phyloP scores from a whole-genome alignment of 1,140 invertebrate genomes.

The Hestina assimilis region DNA sequence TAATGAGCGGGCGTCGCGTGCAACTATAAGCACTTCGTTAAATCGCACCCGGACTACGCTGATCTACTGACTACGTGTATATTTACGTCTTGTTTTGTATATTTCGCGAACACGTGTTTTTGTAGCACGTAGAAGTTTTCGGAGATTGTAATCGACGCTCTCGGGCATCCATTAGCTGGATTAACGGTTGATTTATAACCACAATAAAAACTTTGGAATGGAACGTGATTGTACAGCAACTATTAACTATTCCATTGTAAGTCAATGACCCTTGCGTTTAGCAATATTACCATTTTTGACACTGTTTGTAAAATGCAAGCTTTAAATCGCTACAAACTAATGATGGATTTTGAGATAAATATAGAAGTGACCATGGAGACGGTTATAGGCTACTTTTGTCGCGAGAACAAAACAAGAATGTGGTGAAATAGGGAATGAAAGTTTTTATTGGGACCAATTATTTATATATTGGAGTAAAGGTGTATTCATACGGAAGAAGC shows the following conservation, averaged over 20 bases:
- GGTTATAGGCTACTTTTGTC: no score
- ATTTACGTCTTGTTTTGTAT: conserved; percentile 54
- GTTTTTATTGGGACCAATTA: not conserved
- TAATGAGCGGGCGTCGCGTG: conserved; percentile 72
- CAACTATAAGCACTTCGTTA: conserved; percentile 63
- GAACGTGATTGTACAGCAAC: conserved; percentile 28
- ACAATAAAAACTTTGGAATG: conserved; percentile 38
- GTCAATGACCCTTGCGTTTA: conserved; percentile 17
- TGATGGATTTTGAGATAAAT: no score
- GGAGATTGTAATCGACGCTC: conserved; percentile 30
- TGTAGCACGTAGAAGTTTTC: conserved; percentile 25
- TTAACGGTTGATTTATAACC: conserved; percentile 39
- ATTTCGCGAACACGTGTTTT: conserved; percentile 44
- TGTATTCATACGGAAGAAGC: no score
- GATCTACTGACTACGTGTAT: conserved; percentile 26
- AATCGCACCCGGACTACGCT: conserved; percentile 52
- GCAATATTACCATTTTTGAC: conserved; percentile 8
- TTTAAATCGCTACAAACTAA: not conserved
- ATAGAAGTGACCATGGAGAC: no score
- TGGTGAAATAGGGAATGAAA: no score
- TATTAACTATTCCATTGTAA: conserved; percentile 22
- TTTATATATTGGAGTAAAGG: no score
- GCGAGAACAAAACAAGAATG: no score
- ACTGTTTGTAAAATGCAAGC: not conserved
- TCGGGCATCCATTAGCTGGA: conserved; percentile 33